Percentiles rank a stretch among this genome's conserved stretches.
Evolutionary conservation across 2,113 vertebrate genomes (phyloP).

Genomic region (Poeciliopsis occidentalis): DNA sequence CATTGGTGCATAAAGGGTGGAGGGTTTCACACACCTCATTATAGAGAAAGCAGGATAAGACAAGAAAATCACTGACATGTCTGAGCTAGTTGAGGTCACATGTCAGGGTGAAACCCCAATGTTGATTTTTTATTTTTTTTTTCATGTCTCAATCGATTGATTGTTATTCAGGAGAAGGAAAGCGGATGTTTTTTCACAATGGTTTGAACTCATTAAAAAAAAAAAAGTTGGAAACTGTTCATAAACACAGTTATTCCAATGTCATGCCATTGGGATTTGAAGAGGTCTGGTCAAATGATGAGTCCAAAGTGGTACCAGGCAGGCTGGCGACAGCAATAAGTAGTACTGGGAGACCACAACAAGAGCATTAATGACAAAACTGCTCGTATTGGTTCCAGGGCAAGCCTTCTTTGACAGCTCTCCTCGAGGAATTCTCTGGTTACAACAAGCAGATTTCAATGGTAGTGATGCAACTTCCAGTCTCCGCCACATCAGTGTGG

Average conservation of each 20-base stretch:
- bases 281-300: conserved; percentile 63
- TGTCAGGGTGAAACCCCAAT: not conserved
- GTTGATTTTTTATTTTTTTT: conserved; percentile 17
- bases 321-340: conserved; percentile 65
- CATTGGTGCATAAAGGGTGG: conserved; percentile 48
- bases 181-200: not conserved
- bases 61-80: conserved; percentile 38
- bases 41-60: conserved; percentile 69
- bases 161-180: not conserved
- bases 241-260: conserved; percentile 30
- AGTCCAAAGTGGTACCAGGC: conserved; percentile 68
- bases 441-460: conserved; percentile 52
- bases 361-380: conserved; percentile 54
- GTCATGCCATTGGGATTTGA: conserved; percentile 52
- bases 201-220: conserved; percentile 7
- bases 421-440: conserved; percentile 60
- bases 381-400: conserved; percentile 47
- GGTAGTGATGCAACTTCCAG: conserved; percentile 45
- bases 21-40: conserved; percentile 54
- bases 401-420: conserved; percentile 34
- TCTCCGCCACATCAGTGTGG: conserved; percentile 24
- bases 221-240: not conserved
- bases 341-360: conserved; percentile 58
- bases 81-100: conserved; percentile 29
- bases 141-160: too few relatives aligned